A percentile compares a stretch with the other conserved stretches of the same genome.
Conservation (phyloP, 2,113 vertebrate genomes). For the Sapajus apella region DNA sequence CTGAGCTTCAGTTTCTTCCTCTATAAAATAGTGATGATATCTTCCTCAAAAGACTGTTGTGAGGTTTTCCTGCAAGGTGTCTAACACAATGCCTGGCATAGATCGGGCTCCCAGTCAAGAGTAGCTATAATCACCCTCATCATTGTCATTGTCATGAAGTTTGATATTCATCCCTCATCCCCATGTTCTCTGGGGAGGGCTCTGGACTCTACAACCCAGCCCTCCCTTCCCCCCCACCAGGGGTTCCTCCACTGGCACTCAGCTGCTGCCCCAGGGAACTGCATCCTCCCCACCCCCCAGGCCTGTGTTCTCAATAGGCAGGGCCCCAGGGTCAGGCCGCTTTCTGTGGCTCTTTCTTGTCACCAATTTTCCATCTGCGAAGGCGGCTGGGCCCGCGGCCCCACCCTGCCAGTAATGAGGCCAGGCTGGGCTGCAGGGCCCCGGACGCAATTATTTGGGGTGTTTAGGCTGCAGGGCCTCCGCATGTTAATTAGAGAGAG, state of each 20-base stretch:
- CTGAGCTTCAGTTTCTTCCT: neutral
- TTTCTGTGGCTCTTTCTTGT: slow-evolving; percentile 84
- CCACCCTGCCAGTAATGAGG: slow-evolving; percentile 85
- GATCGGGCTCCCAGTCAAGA: neutral
- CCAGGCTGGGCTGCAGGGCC: slow-evolving; percentile 83
- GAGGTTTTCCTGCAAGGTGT: neutral
- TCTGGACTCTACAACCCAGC: neutral
- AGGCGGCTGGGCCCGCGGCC: slow-evolving; percentile 74
- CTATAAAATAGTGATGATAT: neutral
- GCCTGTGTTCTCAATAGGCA: slow-evolving; percentile 75
- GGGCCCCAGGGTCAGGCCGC: slow-evolving; percentile 82
- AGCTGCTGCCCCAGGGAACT: slow-evolving; percentile 53
- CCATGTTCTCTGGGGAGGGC: neutral
- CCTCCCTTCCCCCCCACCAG: neutral
- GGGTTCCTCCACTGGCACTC: slow-evolving; percentile 39
- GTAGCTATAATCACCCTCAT: neutral
- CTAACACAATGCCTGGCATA: neutral
- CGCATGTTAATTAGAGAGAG: slow-evolving; percentile 91
- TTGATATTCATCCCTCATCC: neutral
- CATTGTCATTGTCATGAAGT: neutral
- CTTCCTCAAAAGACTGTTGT: neutral
- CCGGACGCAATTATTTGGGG: slow-evolving; percentile 85
- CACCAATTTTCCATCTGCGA: slow-evolving; percentile 84
- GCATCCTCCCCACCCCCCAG: neutral
- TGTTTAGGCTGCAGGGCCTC: slow-evolving; percentile 83